Base-by-base conservation (phyloP, 92 coral and sea anemone species). In the Siderastrea radians region DNA sequence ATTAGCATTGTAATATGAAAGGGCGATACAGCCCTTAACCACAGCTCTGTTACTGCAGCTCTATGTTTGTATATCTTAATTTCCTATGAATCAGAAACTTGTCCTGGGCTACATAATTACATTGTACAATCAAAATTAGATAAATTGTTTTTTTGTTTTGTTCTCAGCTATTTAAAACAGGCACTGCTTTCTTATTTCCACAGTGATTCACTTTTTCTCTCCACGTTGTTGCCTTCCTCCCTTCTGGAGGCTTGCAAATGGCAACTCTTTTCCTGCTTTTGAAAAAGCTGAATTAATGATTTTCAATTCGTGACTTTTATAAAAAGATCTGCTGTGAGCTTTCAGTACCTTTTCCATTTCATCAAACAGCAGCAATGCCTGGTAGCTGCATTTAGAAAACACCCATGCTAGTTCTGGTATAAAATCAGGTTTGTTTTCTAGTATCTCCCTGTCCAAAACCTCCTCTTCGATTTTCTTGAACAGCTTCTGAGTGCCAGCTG, bases 361-460 rank as follows among this genome's bases (percentile, higher is more conserved):
- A 72, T 83, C 79, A 73, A 83, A 83, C 7, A 83, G 11, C 44
- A 38, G 6, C 1, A 51, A 12, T 49, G 87, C 81, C 13, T 84
- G 50, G 43, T 74, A 84, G 73, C 73, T 74, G 46, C 87, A 84
- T 38, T 74, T 74, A 6, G 87, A 73, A 43, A 84, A 84, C n/a
- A 61, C 72, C 51, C 60, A 84, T 10, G 73, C 80, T 44, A 84
- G 53, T 1, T 84, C 73, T 38, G 80, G 87, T 58, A 84, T 84
- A 49, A 84, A 63, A 49, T 74, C 81, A 49, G 87, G 74, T 13
- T 63, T 84, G 54, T 73, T 49, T 38, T 49, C 26, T 3, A 45
- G 73, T 2, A 84, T 49, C 50, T 84, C 51, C 17, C 81, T 73
- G 9, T 84, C 64, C 51, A 84, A 38, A 49, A 84, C 73, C 77